phyloP scores from a whole-genome alignment of 2,113 vertebrate genomes.

The Pungitius pungitius region DNA sequence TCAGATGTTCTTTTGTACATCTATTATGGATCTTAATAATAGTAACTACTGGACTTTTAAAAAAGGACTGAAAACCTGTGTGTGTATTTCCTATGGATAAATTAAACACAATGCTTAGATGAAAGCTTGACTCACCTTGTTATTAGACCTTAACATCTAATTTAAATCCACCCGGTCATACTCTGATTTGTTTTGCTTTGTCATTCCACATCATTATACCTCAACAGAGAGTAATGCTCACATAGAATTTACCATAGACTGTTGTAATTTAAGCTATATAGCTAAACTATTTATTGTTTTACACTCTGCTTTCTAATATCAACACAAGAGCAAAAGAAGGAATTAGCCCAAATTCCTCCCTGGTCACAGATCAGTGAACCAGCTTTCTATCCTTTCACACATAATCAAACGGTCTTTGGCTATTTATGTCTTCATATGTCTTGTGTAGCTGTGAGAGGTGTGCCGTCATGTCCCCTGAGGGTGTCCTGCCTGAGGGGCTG shows the following conservation, averaged over 20 bases:
- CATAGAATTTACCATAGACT: constrained; percentile 9
- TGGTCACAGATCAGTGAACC: constrained; percentile 38
- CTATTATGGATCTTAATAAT: neutral
- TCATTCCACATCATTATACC: neutral
- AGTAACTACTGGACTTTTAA: neutral
- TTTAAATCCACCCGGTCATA: constrained; percentile 41
- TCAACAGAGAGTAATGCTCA: neutral
- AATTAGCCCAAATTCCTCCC: constrained; percentile 28
- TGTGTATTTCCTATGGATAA: neutral
- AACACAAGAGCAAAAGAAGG: neutral
- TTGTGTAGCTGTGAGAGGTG: constrained; percentile 2
- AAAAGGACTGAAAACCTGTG: constrained; percentile 10
- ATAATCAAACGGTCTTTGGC: constrained; percentile 52
- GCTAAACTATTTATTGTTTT: constrained; percentile 9
- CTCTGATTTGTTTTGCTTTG: neutral
- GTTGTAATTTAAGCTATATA: constrained; percentile 11
- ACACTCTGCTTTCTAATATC: constrained; percentile 12
- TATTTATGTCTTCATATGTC: constrained; percentile 31
- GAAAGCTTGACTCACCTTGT: constrained; percentile 6
- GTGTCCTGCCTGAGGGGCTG: constrained; percentile 18
- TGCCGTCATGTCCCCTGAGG: constrained; percentile 9
- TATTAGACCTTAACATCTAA: constrained; percentile 38
- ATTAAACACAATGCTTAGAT: neutral
- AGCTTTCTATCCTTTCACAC: constrained; percentile 38
- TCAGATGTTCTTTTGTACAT: constrained; percentile 12